phyloP scores from a whole-genome alignment of 2,888 invertebrate species.

The Argyresthia albistria region DNA sequence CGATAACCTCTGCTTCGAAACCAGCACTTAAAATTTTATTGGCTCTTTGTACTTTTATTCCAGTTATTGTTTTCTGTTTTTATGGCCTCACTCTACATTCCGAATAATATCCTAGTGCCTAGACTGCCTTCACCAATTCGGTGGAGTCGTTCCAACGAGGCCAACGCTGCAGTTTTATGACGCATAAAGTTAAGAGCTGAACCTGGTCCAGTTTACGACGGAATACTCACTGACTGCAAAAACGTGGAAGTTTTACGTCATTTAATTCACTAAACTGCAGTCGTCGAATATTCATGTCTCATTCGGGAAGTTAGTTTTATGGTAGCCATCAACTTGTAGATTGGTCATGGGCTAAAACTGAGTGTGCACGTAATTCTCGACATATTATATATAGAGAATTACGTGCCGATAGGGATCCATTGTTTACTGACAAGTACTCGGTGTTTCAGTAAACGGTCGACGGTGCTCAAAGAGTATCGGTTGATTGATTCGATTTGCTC shows the following conservation, averaged over 20 bases:
- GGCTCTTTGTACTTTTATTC: not conserved
- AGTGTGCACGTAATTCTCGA: not conserved
- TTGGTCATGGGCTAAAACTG: too few relatives aligned
- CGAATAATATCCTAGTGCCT: not conserved
- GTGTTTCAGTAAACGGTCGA: constrained; percentile 35
- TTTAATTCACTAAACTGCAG: constrained; percentile 12
- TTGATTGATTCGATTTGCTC: constrained; percentile 58
- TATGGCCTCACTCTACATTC: not conserved
- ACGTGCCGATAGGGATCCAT: not conserved
- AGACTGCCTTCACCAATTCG: not conserved
- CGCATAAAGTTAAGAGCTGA: constrained; percentile 35
- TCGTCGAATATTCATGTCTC: too few relatives aligned
- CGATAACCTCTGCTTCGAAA: not conserved
- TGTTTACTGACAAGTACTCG: constrained; percentile 1
- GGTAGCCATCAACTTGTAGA: too few relatives aligned
- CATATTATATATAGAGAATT: too few relatives aligned
- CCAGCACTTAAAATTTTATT: not conserved
- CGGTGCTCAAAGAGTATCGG: constrained; percentile 48
- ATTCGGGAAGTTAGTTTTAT: too few relatives aligned
- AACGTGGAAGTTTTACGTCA: constrained; percentile 13
- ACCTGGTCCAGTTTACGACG: constrained; percentile 26
- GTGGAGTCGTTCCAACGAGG: not conserved
- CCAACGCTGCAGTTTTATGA: constrained; percentile 35
- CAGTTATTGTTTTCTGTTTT: not conserved
- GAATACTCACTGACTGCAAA: constrained; percentile 20